A percentile compares a stretch with the other conserved stretches of the same genome.
Evolutionary conservation across 2,113 vertebrate genomes (phyloP).

Genomic region (Paramisgurnus dabryanus): DNA sequence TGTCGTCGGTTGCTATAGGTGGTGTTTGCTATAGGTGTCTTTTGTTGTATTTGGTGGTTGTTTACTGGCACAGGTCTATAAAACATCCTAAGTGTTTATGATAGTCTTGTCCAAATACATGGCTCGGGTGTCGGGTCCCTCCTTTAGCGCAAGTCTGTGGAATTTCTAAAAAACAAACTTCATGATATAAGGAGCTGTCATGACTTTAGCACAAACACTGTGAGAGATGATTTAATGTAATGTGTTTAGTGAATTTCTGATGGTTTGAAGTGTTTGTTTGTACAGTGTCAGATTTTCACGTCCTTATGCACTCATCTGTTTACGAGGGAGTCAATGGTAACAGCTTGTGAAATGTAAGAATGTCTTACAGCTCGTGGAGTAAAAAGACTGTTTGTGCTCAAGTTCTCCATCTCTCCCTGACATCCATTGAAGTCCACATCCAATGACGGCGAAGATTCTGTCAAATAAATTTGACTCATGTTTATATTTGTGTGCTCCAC

Average conservation of each 20-base stretch:
- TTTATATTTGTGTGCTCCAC: no score
- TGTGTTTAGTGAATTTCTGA: no score
- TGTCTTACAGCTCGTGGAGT: constrained; percentile 41
- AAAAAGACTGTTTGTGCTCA: constrained; percentile 53
- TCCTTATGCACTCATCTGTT: constrained; percentile 33
- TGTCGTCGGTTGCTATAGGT: neutral
- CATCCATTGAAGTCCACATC: constrained; percentile 32
- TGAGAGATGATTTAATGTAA: no score
- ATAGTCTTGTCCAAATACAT: no score
- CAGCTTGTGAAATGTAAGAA: constrained; percentile 56
- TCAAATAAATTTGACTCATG: no score
- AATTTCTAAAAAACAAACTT: no score
- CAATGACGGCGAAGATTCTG: neutral
- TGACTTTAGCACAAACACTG: no score
- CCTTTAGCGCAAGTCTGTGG: no score
- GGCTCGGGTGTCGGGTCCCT: no score
- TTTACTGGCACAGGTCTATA: neutral
- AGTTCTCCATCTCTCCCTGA: constrained; percentile 46
- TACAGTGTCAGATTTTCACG: constrained; percentile 15
- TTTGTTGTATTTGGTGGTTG: neutral
- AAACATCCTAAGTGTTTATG: no score
- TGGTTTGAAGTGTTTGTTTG: neutral
- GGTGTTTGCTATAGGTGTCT: neutral
- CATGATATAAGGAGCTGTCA: no score
- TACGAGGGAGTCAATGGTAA: constrained; percentile 54